phyloP scores from a whole-genome alignment of 2,888 invertebrate species.

The Stenoptilia bipunctidactyla region DNA sequence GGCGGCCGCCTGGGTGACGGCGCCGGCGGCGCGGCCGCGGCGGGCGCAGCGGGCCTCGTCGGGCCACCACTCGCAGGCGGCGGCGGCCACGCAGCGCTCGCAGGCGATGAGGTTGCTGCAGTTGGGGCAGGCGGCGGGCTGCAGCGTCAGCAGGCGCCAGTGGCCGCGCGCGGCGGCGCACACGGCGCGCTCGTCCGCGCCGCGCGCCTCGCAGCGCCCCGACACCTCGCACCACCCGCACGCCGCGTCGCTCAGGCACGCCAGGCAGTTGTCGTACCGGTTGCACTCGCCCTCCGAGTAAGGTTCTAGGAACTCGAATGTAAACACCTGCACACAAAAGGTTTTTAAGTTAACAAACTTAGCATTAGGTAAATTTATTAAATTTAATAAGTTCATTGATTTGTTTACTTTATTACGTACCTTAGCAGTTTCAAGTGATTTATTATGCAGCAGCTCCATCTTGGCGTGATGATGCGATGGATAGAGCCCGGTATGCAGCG shows the following conservation, averaged over 20 bases:
- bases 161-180: conserved; percentile 65
- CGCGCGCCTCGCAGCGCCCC: conserved; percentile 77
- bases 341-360: too few species aligned
- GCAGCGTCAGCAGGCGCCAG: conserved; percentile 86
- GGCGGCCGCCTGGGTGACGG: conserved; percentile 70
- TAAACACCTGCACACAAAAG: conserved; percentile 71
- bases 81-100: conserved; percentile 82
- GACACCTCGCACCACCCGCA: conserved; percentile 94
- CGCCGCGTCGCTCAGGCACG: conserved; percentile 88
- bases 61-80: conserved; percentile 93
- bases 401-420: too few species aligned
- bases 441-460: conserved; percentile 86
- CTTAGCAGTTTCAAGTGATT: conserved; percentile 80
- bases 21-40: conserved; percentile 79
- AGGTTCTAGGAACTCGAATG: conserved; percentile 91
- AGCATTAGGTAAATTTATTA: too few species aligned
- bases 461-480: conserved; percentile 80
- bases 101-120: conserved; percentile 93
- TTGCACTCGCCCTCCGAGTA: conserved; percentile 84
- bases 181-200: conserved; percentile 74
- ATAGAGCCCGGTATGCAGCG: conserved; percentile 66
- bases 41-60: conserved; percentile 89
- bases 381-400: too few species aligned
- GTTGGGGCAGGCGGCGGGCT: conserved; percentile 86
- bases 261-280: conserved; percentile 85